phyloP scores from a whole-genome alignment of 2,888 invertebrate species.

The Callinectes sapidus region DNA sequence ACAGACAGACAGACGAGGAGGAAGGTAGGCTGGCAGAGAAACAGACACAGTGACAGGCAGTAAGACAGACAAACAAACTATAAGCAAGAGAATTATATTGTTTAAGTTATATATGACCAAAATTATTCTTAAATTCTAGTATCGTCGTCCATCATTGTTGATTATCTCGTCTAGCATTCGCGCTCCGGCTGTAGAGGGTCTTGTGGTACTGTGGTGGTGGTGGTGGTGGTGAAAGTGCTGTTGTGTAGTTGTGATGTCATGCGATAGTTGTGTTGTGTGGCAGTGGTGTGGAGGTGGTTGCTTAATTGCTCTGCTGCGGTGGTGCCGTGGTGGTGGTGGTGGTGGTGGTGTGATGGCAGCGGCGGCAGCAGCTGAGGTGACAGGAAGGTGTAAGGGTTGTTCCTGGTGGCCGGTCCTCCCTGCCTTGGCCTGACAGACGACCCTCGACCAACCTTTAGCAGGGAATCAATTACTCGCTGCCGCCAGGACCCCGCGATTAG shows the following conservation, averaged over 20 bases:
- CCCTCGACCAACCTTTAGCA: constrained; percentile 43
- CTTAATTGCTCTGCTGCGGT: neutral
- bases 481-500: constrained; percentile 32
- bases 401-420: neutral
- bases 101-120: neutral
- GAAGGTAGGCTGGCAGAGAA: too few relatives aligned
- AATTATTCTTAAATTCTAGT: neutral
- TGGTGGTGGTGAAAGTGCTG: neutral
- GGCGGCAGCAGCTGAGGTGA: neutral
- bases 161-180: neutral
- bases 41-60: too few relatives aligned
- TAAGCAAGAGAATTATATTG: neutral
- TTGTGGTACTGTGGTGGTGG: neutral
- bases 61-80: too few relatives aligned
- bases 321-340: neutral
- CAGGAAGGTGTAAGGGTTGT: neutral
- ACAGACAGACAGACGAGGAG: too few relatives aligned
- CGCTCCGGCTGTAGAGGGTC: neutral
- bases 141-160: neutral
- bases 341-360: neutral
- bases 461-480: constrained; percentile 27
- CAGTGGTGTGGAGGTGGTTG: too few relatives aligned
- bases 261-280: too few relatives aligned
- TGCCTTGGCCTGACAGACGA: constrained; percentile 3
- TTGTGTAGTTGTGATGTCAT: too few relatives aligned